Evolutionary conservation across 2,797 vertebrate genomes (phyloP), one percentile per base, ranked within the genome.

Genomic region (Muscicapa comitata): DNA sequence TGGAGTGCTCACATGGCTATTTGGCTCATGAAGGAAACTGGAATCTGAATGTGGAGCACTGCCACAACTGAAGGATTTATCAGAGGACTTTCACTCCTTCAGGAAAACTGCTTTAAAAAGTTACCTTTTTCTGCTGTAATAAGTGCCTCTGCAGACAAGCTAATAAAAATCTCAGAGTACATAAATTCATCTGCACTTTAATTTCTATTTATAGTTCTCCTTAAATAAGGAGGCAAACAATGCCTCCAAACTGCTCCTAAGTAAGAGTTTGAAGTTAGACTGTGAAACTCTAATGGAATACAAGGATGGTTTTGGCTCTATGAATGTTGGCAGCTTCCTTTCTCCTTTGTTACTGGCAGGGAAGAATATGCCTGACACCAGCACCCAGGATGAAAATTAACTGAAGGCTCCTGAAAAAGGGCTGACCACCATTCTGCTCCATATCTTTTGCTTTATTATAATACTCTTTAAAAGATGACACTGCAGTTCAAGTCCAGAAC

Each of bases 371-470:
- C 13, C 11, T 4, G 24, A 48, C 33, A 33, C 7, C 51, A 62
- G 29, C 65, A 54, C 3, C 3, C 0, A 7, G 37, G 20, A 1
- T 86, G 58, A 42, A 78, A 73, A 57, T 54, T 3, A 62, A 40
- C 75, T 13, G 11, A 61, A 77, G 35, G 23, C 21, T 50, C 82
- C 86, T 73, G 80, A 95, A 91, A 74, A 94, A 90, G 66, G 62
- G 74, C 45, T 86, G 4, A 71, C 89, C 88, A 74, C 72, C 8
- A 0, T 17, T 91, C 59, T 78, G 92, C 83, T 97, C 93, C 43
- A 0, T 61, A 93, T 92, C 92, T 97, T 96, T 96, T 94, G 89
- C 89, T 97, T 97, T 97, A 97, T 97, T 97, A 28, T 81, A 95
- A 97, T 94, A 88, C 65, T 96, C 86, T 95, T 90, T 86, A 87